Conservation (phyloP, 2,888 invertebrate genomes). For the Pheosia tremula region DNA sequence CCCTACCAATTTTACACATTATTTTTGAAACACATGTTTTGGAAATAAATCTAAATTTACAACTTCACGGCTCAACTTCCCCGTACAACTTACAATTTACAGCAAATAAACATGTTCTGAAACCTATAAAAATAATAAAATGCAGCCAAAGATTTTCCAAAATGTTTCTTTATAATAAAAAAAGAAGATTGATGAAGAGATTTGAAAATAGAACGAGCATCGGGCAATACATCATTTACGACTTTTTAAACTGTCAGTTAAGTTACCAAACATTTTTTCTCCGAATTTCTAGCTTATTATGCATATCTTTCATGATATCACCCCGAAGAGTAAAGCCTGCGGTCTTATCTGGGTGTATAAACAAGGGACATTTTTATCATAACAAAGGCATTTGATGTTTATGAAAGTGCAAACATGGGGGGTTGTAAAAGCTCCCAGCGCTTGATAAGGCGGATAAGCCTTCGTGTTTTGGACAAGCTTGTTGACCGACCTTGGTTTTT, state of each 20-base stretch:
- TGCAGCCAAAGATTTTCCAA: no score
- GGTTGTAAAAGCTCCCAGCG: conserved; percentile 52
- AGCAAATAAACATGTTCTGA: no score
- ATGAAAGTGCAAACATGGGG: conserved; percentile 58
- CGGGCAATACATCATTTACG: no score
- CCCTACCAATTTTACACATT: background rate
- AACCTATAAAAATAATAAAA: no score
- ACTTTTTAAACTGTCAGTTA: conserved; percentile 2
- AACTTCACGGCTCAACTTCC: background rate
- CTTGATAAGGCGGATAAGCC: conserved; percentile 56
- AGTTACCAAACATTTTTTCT: conserved; percentile 44
- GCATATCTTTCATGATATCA: conserved; percentile 8
- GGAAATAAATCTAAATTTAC: background rate
- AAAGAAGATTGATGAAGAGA: no score
- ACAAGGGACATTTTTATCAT: conserved; percentile 43
- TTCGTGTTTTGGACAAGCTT: conserved; percentile 12
- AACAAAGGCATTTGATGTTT: conserved; percentile 51
- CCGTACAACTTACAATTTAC: background rate
- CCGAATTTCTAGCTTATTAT: conserved; percentile 35
- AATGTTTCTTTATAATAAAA: no score
- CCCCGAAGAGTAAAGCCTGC: conserved; percentile 15
- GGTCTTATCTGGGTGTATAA: conserved; percentile 44
- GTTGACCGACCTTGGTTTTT: conserved; percentile 30
- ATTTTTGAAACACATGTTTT: background rate
- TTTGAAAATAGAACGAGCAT: no score